Percentiles rank a stretch among this genome's conserved stretches.
phyloP scores from a whole-genome alignment of 2,888 invertebrate genomes.

The Encarsia formosa region DNA sequence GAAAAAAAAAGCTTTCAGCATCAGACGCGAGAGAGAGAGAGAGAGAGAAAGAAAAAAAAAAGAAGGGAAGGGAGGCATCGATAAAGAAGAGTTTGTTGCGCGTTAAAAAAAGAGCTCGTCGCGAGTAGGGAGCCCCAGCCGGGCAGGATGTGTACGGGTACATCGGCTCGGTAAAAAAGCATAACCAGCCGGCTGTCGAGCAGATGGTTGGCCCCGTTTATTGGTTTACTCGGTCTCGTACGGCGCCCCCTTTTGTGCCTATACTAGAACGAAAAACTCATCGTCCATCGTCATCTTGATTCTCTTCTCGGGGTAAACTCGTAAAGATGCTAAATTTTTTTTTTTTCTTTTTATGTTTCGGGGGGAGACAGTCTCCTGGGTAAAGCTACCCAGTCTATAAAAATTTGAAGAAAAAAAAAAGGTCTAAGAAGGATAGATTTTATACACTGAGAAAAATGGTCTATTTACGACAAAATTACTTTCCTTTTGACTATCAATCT shows the following conservation, averaged over 20 bases:
- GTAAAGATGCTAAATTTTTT: too few species aligned
- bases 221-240: constrained; percentile 50
- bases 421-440: too few species aligned
- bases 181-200: constrained; percentile 48
- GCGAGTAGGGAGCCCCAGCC: not conserved
- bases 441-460: too few species aligned
- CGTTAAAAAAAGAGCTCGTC: constrained; percentile 1
- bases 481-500: too few species aligned
- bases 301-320: too few species aligned
- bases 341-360: too few species aligned
- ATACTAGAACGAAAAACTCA: too few species aligned
- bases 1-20: not conserved
- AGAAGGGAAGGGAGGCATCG: constrained; percentile 28
- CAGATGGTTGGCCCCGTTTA: constrained; percentile 51
- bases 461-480: too few species aligned
- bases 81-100: not conserved
- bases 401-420: too few species aligned
- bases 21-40: constrained; percentile 4
- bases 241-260: constrained; percentile 38
- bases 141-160: constrained; percentile 5
- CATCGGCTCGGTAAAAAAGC: constrained; percentile 30
- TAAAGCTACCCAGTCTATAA: too few species aligned
- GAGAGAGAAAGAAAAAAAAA: constrained; percentile 11
- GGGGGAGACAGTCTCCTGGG: too few species aligned
- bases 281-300: too few species aligned